Base-by-base conservation (phyloP, 2,113 vertebrate species). In the Acanthisitta chloris region DNA sequence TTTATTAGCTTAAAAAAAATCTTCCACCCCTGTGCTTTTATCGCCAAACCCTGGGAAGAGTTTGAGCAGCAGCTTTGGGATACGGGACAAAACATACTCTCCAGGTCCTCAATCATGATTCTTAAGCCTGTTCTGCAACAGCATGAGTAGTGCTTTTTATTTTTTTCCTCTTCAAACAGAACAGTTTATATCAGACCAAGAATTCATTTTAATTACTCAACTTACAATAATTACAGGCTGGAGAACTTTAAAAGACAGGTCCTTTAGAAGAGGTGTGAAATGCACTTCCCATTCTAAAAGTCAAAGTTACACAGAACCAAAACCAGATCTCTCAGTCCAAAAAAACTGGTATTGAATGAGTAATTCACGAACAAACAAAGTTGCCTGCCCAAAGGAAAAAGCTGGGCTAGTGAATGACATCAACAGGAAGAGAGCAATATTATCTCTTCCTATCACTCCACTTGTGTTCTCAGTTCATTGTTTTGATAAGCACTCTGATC, bases 391-490 rank as follows among this genome's bases (percentile, higher is more conserved):
- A 55, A 52, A 96, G 96, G 92, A 94, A 93, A 92, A 90, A 83
- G 64, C 66, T 81, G 65, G 72, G n/a, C 57, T 52, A 49, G 59
- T 33, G 46, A 91, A 85, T 90, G 67, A 91, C 92, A 90, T 87
- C 94, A 92, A 82, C 92, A 95, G 96, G 96, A 96, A 97, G 58
- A 17, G 20, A 90, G 86, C 51, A 64, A 52, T 29, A 29, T 81
- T 94, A 96, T 91, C 94, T 94, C 94, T 97, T 96, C 94, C 93
- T 93, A 96, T 96, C 83, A 94, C 71, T 40, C 92, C 89, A 45
- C 82, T 81, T 45, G 49, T 66, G 66, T 62, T 84, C 58, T 73
- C 64, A 52, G 64, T 6, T 92, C 64, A 93, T 20, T 83, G 88
- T 93, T 95, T 57, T 48, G 72, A 58, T 55, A 90, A 90, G 52